These are phyloP conservation scores for Lasioglossum calceatum DNA, from an alignment of 2,888 invertebrate genomes.

Conservation along the genomic window DNA sequence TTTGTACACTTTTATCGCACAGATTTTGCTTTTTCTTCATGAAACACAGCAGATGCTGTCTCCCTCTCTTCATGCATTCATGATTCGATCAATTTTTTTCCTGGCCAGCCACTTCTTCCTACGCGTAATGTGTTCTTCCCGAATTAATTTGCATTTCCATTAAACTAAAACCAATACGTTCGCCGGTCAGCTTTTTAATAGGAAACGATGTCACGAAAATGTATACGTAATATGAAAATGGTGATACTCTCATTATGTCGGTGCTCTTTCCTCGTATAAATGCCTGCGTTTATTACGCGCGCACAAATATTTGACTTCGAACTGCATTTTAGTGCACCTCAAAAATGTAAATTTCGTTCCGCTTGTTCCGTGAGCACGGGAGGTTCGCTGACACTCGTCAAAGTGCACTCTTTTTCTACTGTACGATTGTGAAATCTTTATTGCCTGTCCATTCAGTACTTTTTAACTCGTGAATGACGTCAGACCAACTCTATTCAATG, in stretches of 20 bases:
- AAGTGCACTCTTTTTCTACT: not conserved
- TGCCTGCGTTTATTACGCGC: not conserved
- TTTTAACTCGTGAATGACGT: not conserved
- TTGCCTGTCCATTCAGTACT: not conserved
- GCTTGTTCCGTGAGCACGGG: not conserved
- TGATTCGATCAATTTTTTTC: not conserved
- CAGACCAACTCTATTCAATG: not conserved
- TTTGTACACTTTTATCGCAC: too few species aligned
- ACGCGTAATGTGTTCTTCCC: constrained; percentile 11
- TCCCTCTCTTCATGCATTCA: not conserved
- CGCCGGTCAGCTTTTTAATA: constrained; percentile 18
- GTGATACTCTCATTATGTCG: constrained; percentile 17
- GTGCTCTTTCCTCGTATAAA: constrained; percentile 11
- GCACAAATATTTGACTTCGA: constrained; percentile 16
- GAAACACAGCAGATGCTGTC: not conserved
- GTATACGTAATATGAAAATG: constrained; percentile 26
- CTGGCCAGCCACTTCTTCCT: constrained; percentile 13
- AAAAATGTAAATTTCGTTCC: constrained; percentile 4
- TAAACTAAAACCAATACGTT: constrained; percentile 16
- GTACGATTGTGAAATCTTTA: not conserved
- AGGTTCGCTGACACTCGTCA: not conserved
- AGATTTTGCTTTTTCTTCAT: too few species aligned
- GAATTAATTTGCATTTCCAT: constrained; percentile 19
- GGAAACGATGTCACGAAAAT: constrained; percentile 17
- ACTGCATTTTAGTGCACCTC: constrained; percentile 1